Conservation (phyloP, 2,888 invertebrate genomes). For the Agrotis clavis region DNA sequence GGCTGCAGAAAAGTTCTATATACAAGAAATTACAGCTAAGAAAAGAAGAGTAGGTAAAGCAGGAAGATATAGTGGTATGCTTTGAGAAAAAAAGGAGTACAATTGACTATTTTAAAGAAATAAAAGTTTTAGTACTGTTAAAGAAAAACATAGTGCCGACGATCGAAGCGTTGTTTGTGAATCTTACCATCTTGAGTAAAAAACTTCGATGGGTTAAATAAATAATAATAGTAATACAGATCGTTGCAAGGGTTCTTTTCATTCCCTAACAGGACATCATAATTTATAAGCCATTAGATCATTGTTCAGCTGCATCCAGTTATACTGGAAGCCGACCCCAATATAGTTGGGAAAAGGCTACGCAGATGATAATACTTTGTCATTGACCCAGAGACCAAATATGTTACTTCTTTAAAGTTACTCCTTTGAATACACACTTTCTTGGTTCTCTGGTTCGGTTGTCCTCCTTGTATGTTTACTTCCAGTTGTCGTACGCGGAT, state of each 20-base stretch:
- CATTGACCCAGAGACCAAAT: not conserved
- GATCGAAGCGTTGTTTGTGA: conserved; percentile 1
- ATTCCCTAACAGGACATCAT: not conserved
- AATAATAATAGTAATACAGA: not conserved
- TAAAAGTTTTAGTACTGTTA: not conserved
- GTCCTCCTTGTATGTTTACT: conserved; percentile 65
- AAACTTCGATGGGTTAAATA: not conserved
- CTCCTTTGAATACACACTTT: not conserved
- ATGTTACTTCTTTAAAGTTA: no score
- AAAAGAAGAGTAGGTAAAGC: no score
- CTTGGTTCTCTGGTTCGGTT: conserved; percentile 10
- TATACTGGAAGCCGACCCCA: not conserved
- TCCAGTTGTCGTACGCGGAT: conserved; percentile 98
- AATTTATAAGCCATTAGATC: not conserved
- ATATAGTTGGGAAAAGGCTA: not conserved
- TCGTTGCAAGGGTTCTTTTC: not conserved
- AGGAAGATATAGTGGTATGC: no score
- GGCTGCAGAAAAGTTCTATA: no score
- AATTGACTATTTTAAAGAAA: not conserved
- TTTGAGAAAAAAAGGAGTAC: no score
- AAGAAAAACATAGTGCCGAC: not conserved
- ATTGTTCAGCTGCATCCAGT: not conserved
- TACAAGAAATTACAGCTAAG: no score
- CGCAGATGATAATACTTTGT: not conserved
- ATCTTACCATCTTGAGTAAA: not conserved